Evolutionary conservation across 2,888 invertebrate species (phyloP), one percentile per base, ranked within the genome.

Genomic region (Xestia c-nigrum): DNA sequence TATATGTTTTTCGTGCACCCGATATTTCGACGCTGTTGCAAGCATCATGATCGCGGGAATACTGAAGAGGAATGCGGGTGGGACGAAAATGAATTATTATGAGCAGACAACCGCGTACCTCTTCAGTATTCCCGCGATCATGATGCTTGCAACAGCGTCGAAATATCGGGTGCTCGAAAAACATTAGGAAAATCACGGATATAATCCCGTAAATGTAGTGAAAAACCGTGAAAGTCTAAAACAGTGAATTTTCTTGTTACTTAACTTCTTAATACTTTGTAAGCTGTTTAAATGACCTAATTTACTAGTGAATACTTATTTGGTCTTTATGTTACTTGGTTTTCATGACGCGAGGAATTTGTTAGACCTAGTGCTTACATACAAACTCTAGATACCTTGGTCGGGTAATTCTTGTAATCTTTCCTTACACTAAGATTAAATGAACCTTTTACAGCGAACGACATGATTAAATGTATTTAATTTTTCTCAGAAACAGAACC

Each of bases 401-500:
- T 24, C 64, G 21, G n/a, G 46, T 57, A 64, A 55, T 61, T 64
- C 0, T 46, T 72, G 72, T 38, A 64, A 64, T 68, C 19, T 47
- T 68, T 55, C 46, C 14, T 38, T 40, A 47, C 40, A 55, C 9
- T 52, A 67, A 77, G 61, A 31, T 46, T 63, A 77, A 68, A 63
- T 78, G n/a, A 55, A 16, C n/a, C 47, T 64, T 68, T 78, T 43
- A 77, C 19, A 43, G 63, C 10, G 24, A n/a, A 52, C 9, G 31
- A 66, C 4, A 1, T 57, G 31, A 70, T 43, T 50, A 78, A 63
- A 5, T n/a, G 31, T 47, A 55, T 78, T n/a, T 14, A 40, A 50
- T 70, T 52, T 69, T 47, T 64, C 55, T 70, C 19, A 12, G 63
- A 78, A 47, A 64, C 16, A 64, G 52, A 69, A 69, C 16, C 52